Percentiles rank a stretch among this genome's conserved stretches.
phyloP scores from a whole-genome alignment of 2,888 invertebrate genomes.

The Clepsis dumicolana region DNA sequence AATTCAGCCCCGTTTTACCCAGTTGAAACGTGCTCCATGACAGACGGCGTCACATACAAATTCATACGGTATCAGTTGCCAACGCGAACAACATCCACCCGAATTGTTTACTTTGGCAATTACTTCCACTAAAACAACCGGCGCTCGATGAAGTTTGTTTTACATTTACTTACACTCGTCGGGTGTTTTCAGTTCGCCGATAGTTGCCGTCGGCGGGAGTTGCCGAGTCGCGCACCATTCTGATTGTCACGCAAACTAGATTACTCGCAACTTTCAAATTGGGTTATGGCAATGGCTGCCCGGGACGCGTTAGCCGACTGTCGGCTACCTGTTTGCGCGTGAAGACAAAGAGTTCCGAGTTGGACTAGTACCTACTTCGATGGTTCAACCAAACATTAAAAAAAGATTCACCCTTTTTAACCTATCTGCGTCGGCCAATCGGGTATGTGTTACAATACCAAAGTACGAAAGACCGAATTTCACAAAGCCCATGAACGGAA shows the following conservation, averaged over 20 bases:
- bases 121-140: slow-evolving; percentile 12
- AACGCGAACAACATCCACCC: slow-evolving; percentile 10
- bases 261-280: slow-evolving; percentile 11
- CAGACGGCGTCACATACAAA: not conserved
- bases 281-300: not conserved
- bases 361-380: no score
- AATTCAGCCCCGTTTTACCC: not conserved
- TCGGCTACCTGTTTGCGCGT: slow-evolving; percentile 3
- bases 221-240: not conserved
- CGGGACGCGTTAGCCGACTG: not conserved
- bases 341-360: not conserved
- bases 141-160: slow-evolving; percentile 10
- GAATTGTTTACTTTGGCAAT: slow-evolving; percentile 16
- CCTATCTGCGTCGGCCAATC: no score
- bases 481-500: no score
- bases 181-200: slow-evolving; percentile 3
- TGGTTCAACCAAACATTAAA: no score
- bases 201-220: slow-evolving; percentile 12
- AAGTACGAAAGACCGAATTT: no score
- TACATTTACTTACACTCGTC: slow-evolving; percentile 7
- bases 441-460: no score
- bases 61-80: not conserved
- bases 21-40: not conserved
- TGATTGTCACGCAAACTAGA: slow-evolving; percentile 6
- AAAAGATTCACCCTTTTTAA: no score